Conservation (phyloP, 2,113 vertebrate species). For the Gyps fulvus region DNA sequence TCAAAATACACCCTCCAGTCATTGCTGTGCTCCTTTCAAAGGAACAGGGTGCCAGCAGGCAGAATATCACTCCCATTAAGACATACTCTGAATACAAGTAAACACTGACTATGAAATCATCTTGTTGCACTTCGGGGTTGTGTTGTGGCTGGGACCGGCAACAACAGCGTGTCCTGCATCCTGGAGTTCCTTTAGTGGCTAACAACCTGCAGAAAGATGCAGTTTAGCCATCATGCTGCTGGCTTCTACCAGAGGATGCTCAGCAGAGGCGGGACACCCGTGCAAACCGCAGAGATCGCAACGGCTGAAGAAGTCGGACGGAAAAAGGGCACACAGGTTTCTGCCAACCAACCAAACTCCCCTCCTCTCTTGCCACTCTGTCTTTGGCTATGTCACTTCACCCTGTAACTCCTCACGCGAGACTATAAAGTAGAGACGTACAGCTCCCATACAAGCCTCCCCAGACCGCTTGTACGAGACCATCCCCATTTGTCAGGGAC, state of each 20-base stretch:
- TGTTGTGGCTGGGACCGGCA: not conserved
- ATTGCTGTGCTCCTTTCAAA: not conserved
- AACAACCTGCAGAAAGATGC: not conserved
- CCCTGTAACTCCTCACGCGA: not conserved
- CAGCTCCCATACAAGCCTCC: not conserved
- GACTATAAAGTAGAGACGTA: not conserved
- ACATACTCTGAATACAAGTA: not conserved
- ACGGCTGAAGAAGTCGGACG: not conserved
- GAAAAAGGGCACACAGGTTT: not conserved
- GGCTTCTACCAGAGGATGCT: not conserved
- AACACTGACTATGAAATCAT: not conserved
- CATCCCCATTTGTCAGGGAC: constrained; percentile 3
- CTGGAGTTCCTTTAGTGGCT: not conserved
- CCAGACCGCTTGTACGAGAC: not conserved
- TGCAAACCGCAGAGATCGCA: not conserved
- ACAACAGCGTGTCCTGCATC: fast-evolving
- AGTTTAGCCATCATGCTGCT: not conserved
- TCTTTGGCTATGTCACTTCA: not conserved
- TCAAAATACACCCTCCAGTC: not conserved
- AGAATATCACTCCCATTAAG: not conserved
- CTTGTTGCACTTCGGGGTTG: not conserved
- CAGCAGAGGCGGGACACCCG: not conserved
- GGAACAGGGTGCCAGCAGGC: not conserved
- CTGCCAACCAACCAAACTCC: not conserved
- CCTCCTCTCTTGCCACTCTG: not conserved